Base-by-base conservation (phyloP, 2,888 invertebrate genomes). In the Mermis nigrescens region DNA sequence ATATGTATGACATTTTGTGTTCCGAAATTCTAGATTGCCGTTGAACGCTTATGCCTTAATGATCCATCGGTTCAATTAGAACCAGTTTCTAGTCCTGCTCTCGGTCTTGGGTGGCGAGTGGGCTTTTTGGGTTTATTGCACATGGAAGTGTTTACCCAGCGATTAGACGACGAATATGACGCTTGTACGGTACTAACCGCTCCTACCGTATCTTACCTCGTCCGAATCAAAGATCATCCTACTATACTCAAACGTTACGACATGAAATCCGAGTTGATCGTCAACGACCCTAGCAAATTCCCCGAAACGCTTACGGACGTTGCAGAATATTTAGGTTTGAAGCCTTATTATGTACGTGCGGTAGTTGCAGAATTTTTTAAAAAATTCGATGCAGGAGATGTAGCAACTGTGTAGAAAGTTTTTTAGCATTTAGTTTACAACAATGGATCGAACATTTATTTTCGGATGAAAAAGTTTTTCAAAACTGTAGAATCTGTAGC, bases 31-130 rank as follows among this genome's bases (percentile, higher is more conserved):
- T n/a, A 48, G 24, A 24, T 12, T 24, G 12, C 48, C 12, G 48
- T 48, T 24, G 88, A 89, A 63, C 89, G 89, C 74, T 78, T 98
- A 53, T 80, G 82, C n/a, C 77, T 98, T 46, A 98, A 92, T 75
- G 95, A 98, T 76, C 84, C 87, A 3, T 90, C 87, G 61, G 92
- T 95, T 2, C 80, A 82, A n/a, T 78, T 89, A 2, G 78, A 78
- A 46, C 73, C 82, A 22, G 92, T 92, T 75, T 68, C 61, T 61
- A 77, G 77, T 66, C 72, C 75, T 2, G 77, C 77, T 0, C 66
- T 79, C 24, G 79, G 79, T 24, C 72, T 75, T 59, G 79, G 79
- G 22, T 79, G 75, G 72, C 70, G 76, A 59, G 64, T 77, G 2
- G 77, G 76, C 12, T 77, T 76, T 57, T 26, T 46, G 2, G 77